phyloP scores from a whole-genome alignment of 2,888 invertebrate genomes.

The Molorchus minor region DNA sequence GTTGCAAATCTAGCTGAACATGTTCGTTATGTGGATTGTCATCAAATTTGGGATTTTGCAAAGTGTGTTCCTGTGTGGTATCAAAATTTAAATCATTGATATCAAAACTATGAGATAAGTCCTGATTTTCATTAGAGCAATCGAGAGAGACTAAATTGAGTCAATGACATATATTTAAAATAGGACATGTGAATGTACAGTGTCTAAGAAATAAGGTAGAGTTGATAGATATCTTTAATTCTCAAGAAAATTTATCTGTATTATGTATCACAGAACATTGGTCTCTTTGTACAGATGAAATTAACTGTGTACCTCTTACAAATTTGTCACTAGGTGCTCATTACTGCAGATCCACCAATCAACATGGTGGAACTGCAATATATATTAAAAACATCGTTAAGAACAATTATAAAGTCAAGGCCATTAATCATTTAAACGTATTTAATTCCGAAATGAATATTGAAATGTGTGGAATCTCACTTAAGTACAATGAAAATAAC shows the following conservation, averaged over 20 bases:
- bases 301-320: background rate
- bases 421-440: background rate
- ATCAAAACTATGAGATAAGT: too few species aligned
- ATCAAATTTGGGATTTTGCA: too few species aligned
- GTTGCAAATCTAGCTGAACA: too few species aligned
- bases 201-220: background rate
- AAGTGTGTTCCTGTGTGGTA: too few species aligned
- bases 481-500: background rate
- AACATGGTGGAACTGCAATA: background rate
- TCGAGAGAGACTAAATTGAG: too few species aligned
- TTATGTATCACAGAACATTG: background rate
- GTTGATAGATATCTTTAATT: slow-evolving; percentile 1
- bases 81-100: too few species aligned
- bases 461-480: background rate
- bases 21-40: too few species aligned
- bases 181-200: slow-evolving; percentile 1
- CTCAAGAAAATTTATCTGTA: background rate
- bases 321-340: background rate
- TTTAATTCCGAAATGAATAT: slow-evolving; percentile 1
- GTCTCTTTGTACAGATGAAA: background rate
- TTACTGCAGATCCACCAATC: background rate
- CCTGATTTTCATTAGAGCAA: too few species aligned
- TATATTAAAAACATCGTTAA: background rate
- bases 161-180: too few species aligned
- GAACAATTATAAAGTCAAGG: background rate